Evolutionary conservation across 2,797 vertebrate genomes (phyloP).

Genomic region (Parauchenoglanis punctatus): DNA sequence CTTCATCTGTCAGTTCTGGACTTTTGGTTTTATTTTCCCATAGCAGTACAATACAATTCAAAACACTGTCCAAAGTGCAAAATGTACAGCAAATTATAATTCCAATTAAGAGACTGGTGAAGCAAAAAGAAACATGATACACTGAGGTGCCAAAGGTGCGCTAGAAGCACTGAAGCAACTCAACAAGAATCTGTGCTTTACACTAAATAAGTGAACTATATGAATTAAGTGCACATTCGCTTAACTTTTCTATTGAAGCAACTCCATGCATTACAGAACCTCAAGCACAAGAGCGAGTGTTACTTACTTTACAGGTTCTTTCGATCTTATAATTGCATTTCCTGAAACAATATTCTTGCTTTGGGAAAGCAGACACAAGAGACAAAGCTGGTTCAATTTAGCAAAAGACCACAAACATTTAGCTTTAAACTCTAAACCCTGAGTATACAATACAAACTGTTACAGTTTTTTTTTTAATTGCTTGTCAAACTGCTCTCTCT

Average conservation of each 20-base stretch:
- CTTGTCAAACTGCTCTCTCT: constrained; percentile 32
- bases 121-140: neutral
- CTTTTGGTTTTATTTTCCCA: neutral
- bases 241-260: neutral
- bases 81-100: constrained; percentile 25
- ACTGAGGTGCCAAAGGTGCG: neutral
- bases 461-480: constrained; percentile 53
- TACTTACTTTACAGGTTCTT: constrained; percentile 83
- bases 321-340: constrained; percentile 80
- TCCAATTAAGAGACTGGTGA: neutral
- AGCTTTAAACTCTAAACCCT: constrained; percentile 7
- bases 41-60: constrained; percentile 20
- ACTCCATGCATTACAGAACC: constrained; percentile 45
- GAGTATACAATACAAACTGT: constrained; percentile 37
- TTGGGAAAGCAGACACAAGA: constrained; percentile 72
- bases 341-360: constrained; percentile 82
- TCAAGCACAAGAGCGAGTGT: constrained; percentile 56
- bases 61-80: constrained; percentile 61
- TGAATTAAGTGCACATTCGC: neutral
- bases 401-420: constrained; percentile 52
- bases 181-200: neutral
- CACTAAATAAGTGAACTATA: neutral
- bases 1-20: neutral
- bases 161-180: neutral
- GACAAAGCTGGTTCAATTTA: constrained; percentile 66